These are phyloP conservation scores for Zootermopsis nevadensis DNA, from an alignment of 2,888 invertebrate species.

Conservation along the genomic window DNA sequence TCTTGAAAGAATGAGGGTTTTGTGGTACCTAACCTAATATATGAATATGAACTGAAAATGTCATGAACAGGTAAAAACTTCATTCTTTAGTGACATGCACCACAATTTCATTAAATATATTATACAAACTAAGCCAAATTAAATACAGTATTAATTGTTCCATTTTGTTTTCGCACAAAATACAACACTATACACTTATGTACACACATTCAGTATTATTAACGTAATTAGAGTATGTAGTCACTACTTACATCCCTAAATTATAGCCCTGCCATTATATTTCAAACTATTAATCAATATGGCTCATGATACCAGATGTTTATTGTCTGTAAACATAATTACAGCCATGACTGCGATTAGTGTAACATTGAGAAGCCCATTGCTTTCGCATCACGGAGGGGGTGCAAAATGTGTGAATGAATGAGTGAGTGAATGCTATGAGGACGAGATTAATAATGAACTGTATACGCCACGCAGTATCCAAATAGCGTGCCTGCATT, in stretches of 20 bases:
- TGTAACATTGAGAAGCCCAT: neutral
- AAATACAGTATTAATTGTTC: neutral
- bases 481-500: conserved; percentile 26
- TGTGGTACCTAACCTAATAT: too few species aligned
- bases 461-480: conserved; percentile 14
- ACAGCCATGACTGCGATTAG: conserved; percentile 18
- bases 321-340: conserved; percentile 13
- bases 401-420: conserved; percentile 28
- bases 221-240: neutral
- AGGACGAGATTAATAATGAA: conserved; percentile 7
- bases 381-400: neutral
- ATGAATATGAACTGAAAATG: too few species aligned
- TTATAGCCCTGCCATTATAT: neutral
- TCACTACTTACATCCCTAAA: neutral
- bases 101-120: neutral
- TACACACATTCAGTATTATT: neutral
- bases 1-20: too few species aligned
- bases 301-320: neutral
- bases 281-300: conserved; percentile 31
- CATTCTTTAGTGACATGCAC: too few species aligned
- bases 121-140: neutral
- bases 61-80: too few species aligned
- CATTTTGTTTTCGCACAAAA: neutral
- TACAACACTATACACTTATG: neutral
- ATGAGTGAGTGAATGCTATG: conserved; percentile 37